phyloP scores from a whole-genome alignment of 2,888 invertebrate genomes.

The Ceriagrion tenellum region DNA sequence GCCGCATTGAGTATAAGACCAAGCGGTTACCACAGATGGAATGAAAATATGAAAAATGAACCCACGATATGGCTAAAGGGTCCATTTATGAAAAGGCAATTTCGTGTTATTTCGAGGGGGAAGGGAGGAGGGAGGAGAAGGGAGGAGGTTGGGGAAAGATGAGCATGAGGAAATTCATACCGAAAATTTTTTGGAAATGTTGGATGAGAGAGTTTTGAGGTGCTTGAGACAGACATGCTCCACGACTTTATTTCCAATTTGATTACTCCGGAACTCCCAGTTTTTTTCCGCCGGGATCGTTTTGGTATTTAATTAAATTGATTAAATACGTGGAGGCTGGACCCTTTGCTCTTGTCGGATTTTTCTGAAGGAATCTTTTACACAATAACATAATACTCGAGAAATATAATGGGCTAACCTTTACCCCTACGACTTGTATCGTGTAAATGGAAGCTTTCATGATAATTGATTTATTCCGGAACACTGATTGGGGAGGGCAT shows the following conservation, averaged over 20 bases:
- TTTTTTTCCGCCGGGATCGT: neutral
- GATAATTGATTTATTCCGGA: neutral
- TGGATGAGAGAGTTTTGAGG: neutral
- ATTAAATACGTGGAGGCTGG: neutral
- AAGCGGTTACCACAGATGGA: neutral
- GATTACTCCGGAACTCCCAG: neutral
- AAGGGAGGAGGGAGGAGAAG: neutral
- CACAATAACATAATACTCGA: neutral
- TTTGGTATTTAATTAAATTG: slow-evolving; percentile 3
- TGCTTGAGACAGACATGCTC: neutral
- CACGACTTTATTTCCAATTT: neutral
- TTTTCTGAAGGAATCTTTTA: neutral
- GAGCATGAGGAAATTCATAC: neutral
- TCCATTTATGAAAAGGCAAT: slow-evolving; percentile 23
- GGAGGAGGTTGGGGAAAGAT: neutral
- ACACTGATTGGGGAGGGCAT: neutral
- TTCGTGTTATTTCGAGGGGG: neutral
- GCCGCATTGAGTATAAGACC: neutral
- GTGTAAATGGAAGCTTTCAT: neutral
- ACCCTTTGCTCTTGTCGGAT: neutral
- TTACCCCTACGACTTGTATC: too few species aligned
- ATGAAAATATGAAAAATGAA: neutral
- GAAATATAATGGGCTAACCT: neutral
- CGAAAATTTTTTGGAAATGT: neutral
- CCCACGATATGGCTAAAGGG: neutral